Evolutionary conservation across 2,797 vertebrate genomes (phyloP), one percentile per base, ranked within the genome.

Genomic region (Anguilla obscura): DNA sequence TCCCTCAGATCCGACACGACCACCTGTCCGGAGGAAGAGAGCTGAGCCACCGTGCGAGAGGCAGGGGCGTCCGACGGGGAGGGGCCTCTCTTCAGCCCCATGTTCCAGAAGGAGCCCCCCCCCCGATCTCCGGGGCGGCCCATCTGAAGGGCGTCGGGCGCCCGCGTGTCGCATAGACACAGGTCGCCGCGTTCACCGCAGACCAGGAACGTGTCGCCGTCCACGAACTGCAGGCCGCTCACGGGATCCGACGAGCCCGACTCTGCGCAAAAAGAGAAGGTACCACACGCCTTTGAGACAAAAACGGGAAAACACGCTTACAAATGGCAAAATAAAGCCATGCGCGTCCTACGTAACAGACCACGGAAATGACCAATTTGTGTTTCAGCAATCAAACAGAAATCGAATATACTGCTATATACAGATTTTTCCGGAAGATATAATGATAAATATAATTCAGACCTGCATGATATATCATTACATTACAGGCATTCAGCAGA

Each of bases 1-100:
- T 94, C 93, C 86, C 98, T 95, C 24, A 95, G 14, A 56, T 99
- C 98, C 0, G 95, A 95, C 0, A 98, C 86, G 9, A 90, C 27
- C 0, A 97, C 90, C 36, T 89, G 94, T 0, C 97, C 97, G 0
- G 87, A 87, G 0, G 96, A 96, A 0, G 97, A 96, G 0, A 99
- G 93, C n/a, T 95, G 91, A 91, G 96, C 93, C 0, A 98, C 60
- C 84, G 69, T 79, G 89, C 89, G 40, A 5, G 40, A 90, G 30
- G 52, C 36, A 18, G 89, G 27, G 40, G 90, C 54, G 54, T 93
- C 90, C 24, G 90, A 56, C 12, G 88, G 16, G 36, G 91, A 89
- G 9, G 1, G 88, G 84, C 87, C 91, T 24, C 89, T 90, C 0
- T 84, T 58, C 0, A 91, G 90, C 0, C 92, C 95, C 60, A 93